Conservation (phyloP, 2,797 vertebrate species). For the Hemitrygon akajei region DNA sequence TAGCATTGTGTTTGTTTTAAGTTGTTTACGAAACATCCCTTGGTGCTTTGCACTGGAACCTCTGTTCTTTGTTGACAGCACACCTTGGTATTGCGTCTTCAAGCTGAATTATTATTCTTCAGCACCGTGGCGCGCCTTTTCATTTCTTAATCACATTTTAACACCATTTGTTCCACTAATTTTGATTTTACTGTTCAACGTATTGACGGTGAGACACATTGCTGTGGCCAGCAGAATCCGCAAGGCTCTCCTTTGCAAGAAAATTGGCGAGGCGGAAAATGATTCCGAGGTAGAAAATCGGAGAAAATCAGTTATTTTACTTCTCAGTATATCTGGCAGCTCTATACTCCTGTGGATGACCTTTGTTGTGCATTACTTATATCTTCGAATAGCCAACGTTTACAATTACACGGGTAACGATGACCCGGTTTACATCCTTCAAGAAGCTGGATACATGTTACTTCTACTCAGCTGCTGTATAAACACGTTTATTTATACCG, state of each 20-base stretch:
- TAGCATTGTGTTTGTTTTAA: not conserved
- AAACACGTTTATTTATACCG: not conserved
- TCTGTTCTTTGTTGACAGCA: not conserved
- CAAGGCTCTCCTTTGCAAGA: not conserved
- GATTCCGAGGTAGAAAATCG: not conserved
- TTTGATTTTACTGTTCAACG: not conserved
- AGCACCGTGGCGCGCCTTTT: not conserved
- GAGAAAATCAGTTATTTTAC: not conserved
- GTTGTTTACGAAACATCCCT: not conserved
- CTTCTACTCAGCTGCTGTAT: not conserved
- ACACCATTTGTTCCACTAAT: not conserved
- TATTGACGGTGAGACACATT: not conserved
- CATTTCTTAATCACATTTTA: not conserved
- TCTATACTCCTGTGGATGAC: not conserved
- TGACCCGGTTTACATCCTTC: not conserved
- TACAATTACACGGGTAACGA: not conserved
- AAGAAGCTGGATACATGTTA: not conserved
- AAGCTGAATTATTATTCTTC: not conserved
- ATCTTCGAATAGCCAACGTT: not conserved
- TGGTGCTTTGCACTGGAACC: not conserved
- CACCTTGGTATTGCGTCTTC: not conserved
- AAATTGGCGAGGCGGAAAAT: no score
- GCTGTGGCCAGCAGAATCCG: not conserved
- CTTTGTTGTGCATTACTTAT: not conserved
- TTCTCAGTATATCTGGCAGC: not conserved